These are phyloP conservation scores for Halictus quadricinctus DNA, from an alignment of 2,888 invertebrate genomes.

Conservation along the genomic window DNA sequence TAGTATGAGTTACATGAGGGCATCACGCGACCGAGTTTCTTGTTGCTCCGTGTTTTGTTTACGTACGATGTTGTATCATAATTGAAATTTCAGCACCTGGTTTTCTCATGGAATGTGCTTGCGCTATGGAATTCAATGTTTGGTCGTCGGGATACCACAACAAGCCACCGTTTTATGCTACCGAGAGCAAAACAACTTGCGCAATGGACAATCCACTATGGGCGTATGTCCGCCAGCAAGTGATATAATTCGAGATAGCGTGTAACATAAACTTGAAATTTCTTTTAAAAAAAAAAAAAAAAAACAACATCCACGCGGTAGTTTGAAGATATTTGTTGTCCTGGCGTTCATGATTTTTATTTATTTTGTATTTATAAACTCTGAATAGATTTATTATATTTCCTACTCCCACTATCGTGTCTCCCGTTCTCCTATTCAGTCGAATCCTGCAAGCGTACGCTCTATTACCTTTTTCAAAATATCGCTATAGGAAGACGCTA, in stretches of 20 bases:
- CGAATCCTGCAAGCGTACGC: not conserved
- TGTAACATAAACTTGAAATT: constrained; percentile 4
- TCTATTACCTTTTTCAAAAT: not conserved
- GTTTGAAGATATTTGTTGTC: not conserved
- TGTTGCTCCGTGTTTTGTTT: too few relatives aligned
- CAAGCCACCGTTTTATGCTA: constrained; percentile 75
- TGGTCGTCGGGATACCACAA: constrained; percentile 71
- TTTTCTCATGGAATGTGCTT: constrained; percentile 80
- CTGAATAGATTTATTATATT: constrained; percentile 23
- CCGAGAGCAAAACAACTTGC: constrained; percentile 70
- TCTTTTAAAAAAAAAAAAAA: too few relatives aligned
- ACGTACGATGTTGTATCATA: not conserved
- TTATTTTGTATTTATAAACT: constrained; percentile 57
- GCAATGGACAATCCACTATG: constrained; percentile 75
- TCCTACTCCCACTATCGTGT: not conserved
- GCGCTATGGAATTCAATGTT: constrained; percentile 80
- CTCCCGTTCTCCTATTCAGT: not conserved
- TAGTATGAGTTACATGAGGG: too few relatives aligned
- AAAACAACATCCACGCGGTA: not conserved
- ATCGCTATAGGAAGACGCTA: not conserved
- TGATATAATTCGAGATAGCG: constrained; percentile 6
- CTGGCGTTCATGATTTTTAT: constrained; percentile 37
- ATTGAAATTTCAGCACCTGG: constrained; percentile 61
- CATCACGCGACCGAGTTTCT: too few relatives aligned
- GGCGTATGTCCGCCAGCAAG: constrained; percentile 66